Evolutionary conservation across 2,113 vertebrate genomes (phyloP).

Genomic region (Sphyrna mokarran): DNA sequence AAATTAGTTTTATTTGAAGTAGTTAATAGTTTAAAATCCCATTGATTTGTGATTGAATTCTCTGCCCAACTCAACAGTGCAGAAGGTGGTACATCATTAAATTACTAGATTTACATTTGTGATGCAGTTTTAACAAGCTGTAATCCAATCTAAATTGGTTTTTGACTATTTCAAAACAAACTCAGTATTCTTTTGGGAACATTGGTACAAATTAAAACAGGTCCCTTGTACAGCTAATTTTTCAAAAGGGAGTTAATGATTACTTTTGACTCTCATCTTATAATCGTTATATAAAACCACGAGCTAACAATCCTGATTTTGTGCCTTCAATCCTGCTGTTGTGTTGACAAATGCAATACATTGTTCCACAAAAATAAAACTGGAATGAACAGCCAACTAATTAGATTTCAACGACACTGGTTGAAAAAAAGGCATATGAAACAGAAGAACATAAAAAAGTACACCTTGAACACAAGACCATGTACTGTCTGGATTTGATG

Average conservation of each 20-base stretch:
- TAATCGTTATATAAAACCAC: background rate
- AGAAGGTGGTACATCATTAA: background rate
- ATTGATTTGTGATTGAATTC: background rate
- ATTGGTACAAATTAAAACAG: background rate
- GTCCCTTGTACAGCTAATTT: background rate
- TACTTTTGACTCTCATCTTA: background rate
- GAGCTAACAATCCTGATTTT: background rate
- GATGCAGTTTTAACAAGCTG: background rate
- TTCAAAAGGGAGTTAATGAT: background rate
- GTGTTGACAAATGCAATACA: background rate
- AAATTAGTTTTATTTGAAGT: slow-evolving; percentile 12
- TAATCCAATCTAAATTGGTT: background rate
- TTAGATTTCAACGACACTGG: background rate
- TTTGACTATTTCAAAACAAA: slow-evolving; percentile 8
- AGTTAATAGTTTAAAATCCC: background rate
- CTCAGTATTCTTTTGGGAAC: background rate
- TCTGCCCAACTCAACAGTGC: background rate
- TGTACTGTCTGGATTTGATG: background rate
- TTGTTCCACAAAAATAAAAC: background rate
- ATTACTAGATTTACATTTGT: background rate
- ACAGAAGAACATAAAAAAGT: background rate
- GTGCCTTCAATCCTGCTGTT: background rate
- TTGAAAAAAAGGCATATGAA: background rate
- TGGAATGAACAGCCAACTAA: background rate
- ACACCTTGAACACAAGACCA: background rate